Evolutionary conservation across 2,888 invertebrate genomes (phyloP).

Genomic region (Acleris emargana): DNA sequence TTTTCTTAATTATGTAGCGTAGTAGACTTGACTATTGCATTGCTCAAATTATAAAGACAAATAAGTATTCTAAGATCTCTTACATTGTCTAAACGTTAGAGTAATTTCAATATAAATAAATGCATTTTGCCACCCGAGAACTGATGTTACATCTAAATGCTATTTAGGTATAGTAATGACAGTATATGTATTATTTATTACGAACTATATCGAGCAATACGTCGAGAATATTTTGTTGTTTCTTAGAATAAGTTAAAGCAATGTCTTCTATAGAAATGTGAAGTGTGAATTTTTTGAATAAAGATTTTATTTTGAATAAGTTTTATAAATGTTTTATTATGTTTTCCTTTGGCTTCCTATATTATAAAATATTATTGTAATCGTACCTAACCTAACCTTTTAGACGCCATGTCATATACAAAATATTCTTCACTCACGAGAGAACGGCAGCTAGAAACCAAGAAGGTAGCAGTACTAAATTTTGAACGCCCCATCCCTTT

Average conservation of each 20-base stretch:
- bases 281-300: constrained; percentile 77
- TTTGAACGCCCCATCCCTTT: no score
- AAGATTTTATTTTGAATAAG: constrained; percentile 75
- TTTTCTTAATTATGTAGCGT: constrained; percentile 41
- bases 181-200: constrained; percentile 36
- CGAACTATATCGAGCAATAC: constrained; percentile 64
- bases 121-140: constrained; percentile 16
- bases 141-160: constrained; percentile 14
- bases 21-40: constrained; percentile 52
- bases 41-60: constrained; percentile 62
- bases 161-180: constrained; percentile 15
- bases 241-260: constrained; percentile 64
- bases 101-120: constrained; percentile 25
- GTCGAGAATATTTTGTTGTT: constrained; percentile 58
- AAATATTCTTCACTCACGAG: no score
- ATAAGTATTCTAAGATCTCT: constrained; percentile 40
- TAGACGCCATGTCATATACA: no score
- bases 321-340: constrained; percentile 32
- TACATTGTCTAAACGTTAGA: constrained; percentile 11
- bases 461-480: no score
- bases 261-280: constrained; percentile 69
- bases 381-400: no score
- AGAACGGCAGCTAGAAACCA: no score
- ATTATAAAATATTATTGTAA: no score
- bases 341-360: no score